Conservation (phyloP, 2,888 invertebrate genomes). For the Rhynchonema sp. region DNA sequence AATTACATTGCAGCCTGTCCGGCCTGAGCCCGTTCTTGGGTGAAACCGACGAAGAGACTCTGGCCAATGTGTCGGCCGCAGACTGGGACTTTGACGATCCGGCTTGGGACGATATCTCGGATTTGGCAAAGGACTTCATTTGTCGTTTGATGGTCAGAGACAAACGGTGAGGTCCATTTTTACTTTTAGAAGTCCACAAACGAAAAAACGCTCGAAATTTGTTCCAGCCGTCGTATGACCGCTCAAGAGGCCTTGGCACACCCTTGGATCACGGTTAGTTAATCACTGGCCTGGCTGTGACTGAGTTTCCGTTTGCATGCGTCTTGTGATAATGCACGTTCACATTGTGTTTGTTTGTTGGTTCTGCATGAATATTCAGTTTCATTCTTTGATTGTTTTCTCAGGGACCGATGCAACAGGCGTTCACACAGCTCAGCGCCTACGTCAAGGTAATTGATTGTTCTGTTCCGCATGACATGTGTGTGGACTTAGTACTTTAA, state of each 20-base stretch:
- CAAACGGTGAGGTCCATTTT: neutral
- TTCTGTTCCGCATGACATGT: neutral
- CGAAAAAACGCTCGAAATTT: neutral
- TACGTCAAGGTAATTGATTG: neutral
- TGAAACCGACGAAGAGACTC: constrained; percentile 84
- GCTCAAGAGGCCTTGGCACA: neutral
- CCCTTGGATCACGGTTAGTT: neutral
- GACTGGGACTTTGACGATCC: constrained; percentile 95
- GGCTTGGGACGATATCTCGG: constrained; percentile 79
- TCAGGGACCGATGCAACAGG: neutral
- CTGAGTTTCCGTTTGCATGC: too few species aligned
- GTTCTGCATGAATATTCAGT: neutral
- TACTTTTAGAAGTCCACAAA: too few species aligned
- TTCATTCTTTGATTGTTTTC: neutral
- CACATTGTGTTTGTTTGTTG: neutral
- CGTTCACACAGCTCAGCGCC: neutral
- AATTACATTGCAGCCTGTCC: constrained; percentile 47
- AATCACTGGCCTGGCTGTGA: too few species aligned
- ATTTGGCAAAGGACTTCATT: constrained; percentile 73
- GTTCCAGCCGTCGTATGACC: neutral
- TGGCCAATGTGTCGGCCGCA: constrained; percentile 92
- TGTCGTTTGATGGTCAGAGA: neutral
- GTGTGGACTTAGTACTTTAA: too few species aligned
- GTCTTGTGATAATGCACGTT: too few species aligned
- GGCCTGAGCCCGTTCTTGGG: constrained; percentile 97